Conservation (phyloP, 2,113 vertebrate genomes). For the Planiliza haematocheilus region DNA sequence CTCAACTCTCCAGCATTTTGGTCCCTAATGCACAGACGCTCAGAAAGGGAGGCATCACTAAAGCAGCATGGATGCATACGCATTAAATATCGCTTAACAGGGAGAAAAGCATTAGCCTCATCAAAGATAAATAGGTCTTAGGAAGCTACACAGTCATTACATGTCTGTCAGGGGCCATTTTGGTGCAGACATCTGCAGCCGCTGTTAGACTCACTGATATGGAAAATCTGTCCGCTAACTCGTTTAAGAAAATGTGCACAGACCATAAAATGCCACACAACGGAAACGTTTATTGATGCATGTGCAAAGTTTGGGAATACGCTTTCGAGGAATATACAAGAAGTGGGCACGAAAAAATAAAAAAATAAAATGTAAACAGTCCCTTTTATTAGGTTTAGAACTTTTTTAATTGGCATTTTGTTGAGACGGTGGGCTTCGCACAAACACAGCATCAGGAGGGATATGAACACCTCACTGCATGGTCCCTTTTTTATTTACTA, state of each 20-base stretch:
- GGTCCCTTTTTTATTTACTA: conserved; percentile 51
- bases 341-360: conserved; percentile 28
- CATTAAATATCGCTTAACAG: conserved; percentile 54
- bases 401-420: background rate
- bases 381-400: conserved; percentile 23
- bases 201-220: conserved; percentile 17
- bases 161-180: conserved; percentile 52
- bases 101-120: conserved; percentile 57
- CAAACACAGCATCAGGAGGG: background rate
- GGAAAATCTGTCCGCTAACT: conserved; percentile 52
- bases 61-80: conserved; percentile 36
- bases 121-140: conserved; percentile 59
- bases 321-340: conserved; percentile 44
- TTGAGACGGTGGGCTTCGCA: background rate
- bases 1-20: too few species aligned
- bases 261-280: conserved; percentile 46
- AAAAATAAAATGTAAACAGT: conserved; percentile 56
- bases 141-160: conserved; percentile 51
- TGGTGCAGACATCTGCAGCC: conserved; percentile 29
- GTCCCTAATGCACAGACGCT: conserved; percentile 53
- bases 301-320: conserved; percentile 49
- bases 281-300: conserved; percentile 75
- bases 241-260: conserved; percentile 58
- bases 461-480: conserved; percentile 16
- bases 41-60: conserved; percentile 15